Conservation (phyloP, 2,888 invertebrate species). For the Drosophila falleni region DNA sequence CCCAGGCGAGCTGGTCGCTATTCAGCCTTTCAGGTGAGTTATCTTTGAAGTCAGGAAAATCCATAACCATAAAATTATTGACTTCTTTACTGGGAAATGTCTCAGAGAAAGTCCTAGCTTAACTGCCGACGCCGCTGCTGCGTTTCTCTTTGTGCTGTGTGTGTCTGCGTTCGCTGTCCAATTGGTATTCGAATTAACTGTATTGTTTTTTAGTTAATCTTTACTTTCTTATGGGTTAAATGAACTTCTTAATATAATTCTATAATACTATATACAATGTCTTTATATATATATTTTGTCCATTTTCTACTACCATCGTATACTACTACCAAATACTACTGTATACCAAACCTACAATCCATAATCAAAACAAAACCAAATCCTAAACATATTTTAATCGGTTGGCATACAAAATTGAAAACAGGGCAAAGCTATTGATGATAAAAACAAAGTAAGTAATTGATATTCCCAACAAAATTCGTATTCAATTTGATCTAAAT, state of each 20-base stretch:
- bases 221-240: constrained; percentile 50
- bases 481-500: constrained; percentile 29
- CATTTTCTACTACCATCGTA: constrained; percentile 66
- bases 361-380: constrained; percentile 44
- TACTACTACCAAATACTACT: constrained; percentile 57
- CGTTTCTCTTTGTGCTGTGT: constrained; percentile 66
- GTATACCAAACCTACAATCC: constrained; percentile 26
- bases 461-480: constrained; percentile 45
- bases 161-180: constrained; percentile 64
- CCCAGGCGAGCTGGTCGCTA: constrained; percentile 96
- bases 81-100: constrained; percentile 6
- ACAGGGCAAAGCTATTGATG: constrained; percentile 83
- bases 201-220: constrained; percentile 38
- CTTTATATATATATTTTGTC: constrained; percentile 53
- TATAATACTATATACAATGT: constrained; percentile 39
- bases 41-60: not conserved
- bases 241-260: constrained; percentile 59
- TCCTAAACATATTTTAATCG: constrained; percentile 48
- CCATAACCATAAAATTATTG: not conserved
- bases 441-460: constrained; percentile 83
- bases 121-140: constrained; percentile 51
- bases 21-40: constrained; percentile 97
- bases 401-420: constrained; percentile 56
- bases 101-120: constrained; percentile 24
- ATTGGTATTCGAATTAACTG: constrained; percentile 58